Evolutionary conservation across 2,797 vertebrate genomes (phyloP), one percentile per base, ranked within the genome.

Genomic region (Sphaeramia orbicularis): DNA sequence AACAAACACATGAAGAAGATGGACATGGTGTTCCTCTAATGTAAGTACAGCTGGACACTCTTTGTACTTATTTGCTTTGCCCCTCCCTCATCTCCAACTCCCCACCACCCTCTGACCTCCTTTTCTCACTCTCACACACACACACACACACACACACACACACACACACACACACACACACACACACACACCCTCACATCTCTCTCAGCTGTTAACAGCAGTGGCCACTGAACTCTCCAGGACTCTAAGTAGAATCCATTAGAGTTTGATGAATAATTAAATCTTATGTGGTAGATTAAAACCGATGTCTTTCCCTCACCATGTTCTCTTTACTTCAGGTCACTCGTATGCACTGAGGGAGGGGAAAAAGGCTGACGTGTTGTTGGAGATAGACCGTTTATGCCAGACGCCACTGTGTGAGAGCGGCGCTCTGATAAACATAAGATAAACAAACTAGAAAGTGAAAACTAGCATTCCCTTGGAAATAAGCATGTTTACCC

Each of bases 201-300:
- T 72, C 65, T 55, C 51, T 14, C 27, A 47, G 52, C 82, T 58
- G 14, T 74, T 81, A 83, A 60, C 80, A 65, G 73, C 85, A 21
- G 44, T 59, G 60, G 64, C 78, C 71, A 65, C 83, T 81, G 78
- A 85, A 85, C 82, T 86, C 87, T 78, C 78, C 71, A 82, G 77
- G 81, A 85, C 76, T 83, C 81, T 79, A 84, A 88, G 83, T 78
- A 79, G 77, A 83, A 82, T 82, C 88, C 86, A 87, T 89, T 87
- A 86, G 74, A 71, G 51, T 37, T 21, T 65, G 63, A 80, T 91
- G 61, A 93, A 91, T 90, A 89, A 89, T 89, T 86, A 77, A 91
- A 76, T 58, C 30, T 66, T 16, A 18, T 78, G 67, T 81, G 79
- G 70, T 71, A 64, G 70, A 87, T 84, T 78, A 83, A 86, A 78